These are phyloP conservation scores for Spea multiplicata DNA, from an alignment of 2,113 vertebrate species.

Conservation along the genomic window DNA sequence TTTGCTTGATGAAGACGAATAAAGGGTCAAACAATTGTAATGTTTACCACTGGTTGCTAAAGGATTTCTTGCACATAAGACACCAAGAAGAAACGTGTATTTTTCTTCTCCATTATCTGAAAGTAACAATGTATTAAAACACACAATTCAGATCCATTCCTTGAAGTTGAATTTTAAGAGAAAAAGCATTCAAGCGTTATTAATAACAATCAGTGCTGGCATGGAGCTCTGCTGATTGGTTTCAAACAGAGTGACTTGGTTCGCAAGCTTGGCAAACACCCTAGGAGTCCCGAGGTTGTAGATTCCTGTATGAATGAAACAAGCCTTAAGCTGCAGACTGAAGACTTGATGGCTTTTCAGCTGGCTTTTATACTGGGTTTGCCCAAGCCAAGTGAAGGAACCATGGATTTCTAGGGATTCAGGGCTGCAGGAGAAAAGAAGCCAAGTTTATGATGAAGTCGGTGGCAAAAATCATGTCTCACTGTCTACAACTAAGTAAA, in stretches of 20 bases:
- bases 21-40: slow-evolving; percentile 58
- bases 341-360: slow-evolving; percentile 79
- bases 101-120: slow-evolving; percentile 11
- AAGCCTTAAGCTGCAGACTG: slow-evolving; percentile 80
- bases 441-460: neutral
- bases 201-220: slow-evolving; percentile 93
- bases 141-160: slow-evolving; percentile 52
- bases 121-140: slow-evolving; percentile 57
- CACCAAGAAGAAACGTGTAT: slow-evolving; percentile 56
- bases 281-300: slow-evolving; percentile 92
- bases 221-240: slow-evolving; percentile 88
- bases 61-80: slow-evolving; percentile 61
- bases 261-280: slow-evolving; percentile 82
- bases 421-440: slow-evolving; percentile 60
- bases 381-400: slow-evolving; percentile 91
- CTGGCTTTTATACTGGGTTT: slow-evolving; percentile 88
- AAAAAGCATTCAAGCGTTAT: slow-evolving; percentile 68
- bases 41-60: slow-evolving; percentile 59
- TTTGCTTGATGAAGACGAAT: slow-evolving; percentile 62
- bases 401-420: slow-evolving; percentile 84
- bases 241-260: slow-evolving; percentile 80
- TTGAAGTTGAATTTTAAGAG: slow-evolving; percentile 50
- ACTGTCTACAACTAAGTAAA: too few species aligned
- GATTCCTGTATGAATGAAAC: slow-evolving; percentile 89
- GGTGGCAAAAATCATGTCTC: too few species aligned